Percentiles rank a stretch among this genome's conserved stretches.
Conservation (phyloP, 92 coral and sea anemone genomes). For the Zoanthus sociatus region DNA sequence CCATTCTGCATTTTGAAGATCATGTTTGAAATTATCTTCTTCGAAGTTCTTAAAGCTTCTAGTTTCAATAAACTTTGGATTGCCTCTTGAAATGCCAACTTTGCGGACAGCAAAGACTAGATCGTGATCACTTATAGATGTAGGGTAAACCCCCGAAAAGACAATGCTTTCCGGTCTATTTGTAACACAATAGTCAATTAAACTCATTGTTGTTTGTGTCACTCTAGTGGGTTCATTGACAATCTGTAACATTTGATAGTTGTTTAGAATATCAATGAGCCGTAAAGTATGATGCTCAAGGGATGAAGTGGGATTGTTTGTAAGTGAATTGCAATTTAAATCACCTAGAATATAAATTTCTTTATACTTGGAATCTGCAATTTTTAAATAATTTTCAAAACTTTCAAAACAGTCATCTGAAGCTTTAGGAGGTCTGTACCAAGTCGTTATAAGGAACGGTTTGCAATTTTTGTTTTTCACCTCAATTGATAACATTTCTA, state of each 20-base stretch:
- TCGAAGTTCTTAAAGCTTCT: too few species aligned
- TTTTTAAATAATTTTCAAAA: conserved; percentile 28
- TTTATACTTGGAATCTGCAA: conserved; percentile 1
- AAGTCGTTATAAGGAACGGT: conserved; percentile 50
- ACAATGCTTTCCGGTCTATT: too few species aligned
- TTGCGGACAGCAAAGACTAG: conserved; percentile 57
- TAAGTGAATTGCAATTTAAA: not conserved
- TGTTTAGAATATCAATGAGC: not conserved
- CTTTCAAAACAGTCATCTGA: conserved; percentile 42
- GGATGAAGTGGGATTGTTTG: conserved; percentile 16
- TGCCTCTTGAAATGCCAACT: too few species aligned
- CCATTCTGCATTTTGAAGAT: conserved; percentile 48
- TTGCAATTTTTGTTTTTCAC: conserved; percentile 31
- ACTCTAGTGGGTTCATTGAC: conserved; percentile 55
- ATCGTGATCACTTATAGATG: conserved; percentile 61
- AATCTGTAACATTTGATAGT: not conserved
- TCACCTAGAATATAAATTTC: too few species aligned
- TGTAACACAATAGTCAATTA: too few species aligned
- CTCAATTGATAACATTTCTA: conserved; percentile 60
- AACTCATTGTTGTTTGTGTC: not conserved
- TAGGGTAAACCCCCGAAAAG: conserved; percentile 36
- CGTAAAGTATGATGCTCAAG: conserved; percentile 56
- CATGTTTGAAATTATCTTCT: conserved; percentile 4
- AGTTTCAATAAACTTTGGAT: too few species aligned
- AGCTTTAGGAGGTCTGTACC: conserved; percentile 61